phyloP scores from a whole-genome alignment of 2,113 vertebrate species.

The Notarius lentiginosus region DNA sequence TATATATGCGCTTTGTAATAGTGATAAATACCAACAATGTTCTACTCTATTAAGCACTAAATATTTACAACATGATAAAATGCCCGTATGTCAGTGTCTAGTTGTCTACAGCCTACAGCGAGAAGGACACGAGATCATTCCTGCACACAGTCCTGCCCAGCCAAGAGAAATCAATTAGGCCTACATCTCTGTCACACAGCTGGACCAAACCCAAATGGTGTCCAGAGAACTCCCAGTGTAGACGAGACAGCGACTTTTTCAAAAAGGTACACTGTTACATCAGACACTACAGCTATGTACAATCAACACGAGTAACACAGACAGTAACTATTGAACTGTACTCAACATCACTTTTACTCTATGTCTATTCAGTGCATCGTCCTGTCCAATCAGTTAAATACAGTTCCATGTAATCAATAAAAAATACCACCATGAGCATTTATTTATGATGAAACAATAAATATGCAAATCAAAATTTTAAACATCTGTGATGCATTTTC shows the following conservation, averaged over 20 bases:
- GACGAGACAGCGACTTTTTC: slow-evolving; percentile 11
- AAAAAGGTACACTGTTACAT: neutral
- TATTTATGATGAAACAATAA: slow-evolving; percentile 14
- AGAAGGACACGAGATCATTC: slow-evolving; percentile 20
- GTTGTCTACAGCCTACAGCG: neutral
- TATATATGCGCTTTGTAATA: neutral
- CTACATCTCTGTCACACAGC: neutral
- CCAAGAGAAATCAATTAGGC: slow-evolving; percentile 13
- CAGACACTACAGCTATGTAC: neutral
- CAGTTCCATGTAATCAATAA: neutral
- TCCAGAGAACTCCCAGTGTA: slow-evolving; percentile 20
- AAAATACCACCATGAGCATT: neutral
- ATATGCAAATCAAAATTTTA: neutral
- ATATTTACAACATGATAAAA: neutral
- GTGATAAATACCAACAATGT: neutral
- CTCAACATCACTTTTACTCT: neutral
- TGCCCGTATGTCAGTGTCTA: neutral
- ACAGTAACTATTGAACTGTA: neutral
- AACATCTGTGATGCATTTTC: neutral
- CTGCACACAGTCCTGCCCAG: neutral
- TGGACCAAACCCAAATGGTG: slow-evolving; percentile 21
- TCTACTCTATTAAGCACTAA: neutral
- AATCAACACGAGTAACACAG: neutral
- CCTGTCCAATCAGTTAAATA: neutral
- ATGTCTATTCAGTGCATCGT: neutral